Evolutionary conservation across 2,113 vertebrate species (phyloP).

Genomic region (Penelope pileata): DNA sequence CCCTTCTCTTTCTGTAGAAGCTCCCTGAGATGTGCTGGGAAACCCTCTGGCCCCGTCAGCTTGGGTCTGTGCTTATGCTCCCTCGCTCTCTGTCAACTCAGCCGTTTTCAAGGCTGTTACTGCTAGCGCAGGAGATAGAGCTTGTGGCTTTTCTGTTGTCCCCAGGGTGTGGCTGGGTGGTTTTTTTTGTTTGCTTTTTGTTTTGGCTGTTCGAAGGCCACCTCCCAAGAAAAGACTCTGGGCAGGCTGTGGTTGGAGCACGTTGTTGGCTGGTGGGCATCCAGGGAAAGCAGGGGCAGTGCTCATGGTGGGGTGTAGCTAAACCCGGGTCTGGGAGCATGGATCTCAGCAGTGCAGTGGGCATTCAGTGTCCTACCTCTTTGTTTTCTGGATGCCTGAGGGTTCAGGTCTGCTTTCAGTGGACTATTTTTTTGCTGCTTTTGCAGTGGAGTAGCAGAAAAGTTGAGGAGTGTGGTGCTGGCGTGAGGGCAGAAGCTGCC

Average conservation of each 20-base stretch:
- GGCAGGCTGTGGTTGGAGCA: fast-evolving
- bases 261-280: not conserved
- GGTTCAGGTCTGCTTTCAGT: not conserved
- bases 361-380: not conserved
- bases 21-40: not conserved
- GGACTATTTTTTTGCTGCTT: not conserved
- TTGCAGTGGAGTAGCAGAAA: not conserved
- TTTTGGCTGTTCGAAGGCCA: not conserved
- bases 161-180: not conserved
- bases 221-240: not conserved
- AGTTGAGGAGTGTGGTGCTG: fast-evolving
- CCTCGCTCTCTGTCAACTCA: not conserved
- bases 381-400: not conserved
- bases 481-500: not conserved
- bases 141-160: not conserved
- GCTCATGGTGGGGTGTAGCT: not conserved
- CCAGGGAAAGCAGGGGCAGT: not conserved
- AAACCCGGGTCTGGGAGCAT: not conserved
- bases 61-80: not conserved
- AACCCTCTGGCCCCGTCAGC: not conserved
- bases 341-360: not conserved
- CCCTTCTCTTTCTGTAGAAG: not conserved
- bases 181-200: too few species aligned
- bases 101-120: not conserved
- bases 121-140: not conserved